Base-by-base conservation (phyloP, 2,113 vertebrate genomes). In the Alouatta palliata region DNA sequence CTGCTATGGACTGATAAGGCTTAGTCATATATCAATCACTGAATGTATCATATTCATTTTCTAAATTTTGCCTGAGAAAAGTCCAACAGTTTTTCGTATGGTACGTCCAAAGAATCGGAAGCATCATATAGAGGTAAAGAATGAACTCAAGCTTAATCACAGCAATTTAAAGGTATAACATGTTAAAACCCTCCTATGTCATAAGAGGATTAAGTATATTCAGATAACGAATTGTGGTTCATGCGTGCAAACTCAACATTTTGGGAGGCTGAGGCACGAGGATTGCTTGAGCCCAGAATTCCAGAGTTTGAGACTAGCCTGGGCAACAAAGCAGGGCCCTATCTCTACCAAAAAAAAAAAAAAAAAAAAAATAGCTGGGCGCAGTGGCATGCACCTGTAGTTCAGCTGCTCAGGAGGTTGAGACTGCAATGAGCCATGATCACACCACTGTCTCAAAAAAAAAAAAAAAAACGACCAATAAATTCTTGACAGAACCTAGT, bases 111-210 rank as follows among this genome's bases (percentile, higher is more conserved):
- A 87, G 81, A 70, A 71, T 80, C 56, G 54, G 35, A 96, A 77
- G 20, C 23, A 54, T 12, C 6, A 92, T 8, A 73, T 17, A 89
- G 16, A 76, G 49, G 14, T n/a, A 83, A 96, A 85, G 64, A 71
- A 79, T 35, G 35, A 70, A 70, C 45, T 43, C 43, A 27, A 32
- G 37, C 17, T 92, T 52, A 45, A 8, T 14, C 10, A 61, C 10
- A 81, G n/a, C 66, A 84, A 89, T 68, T 83, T 96, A 92, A 90
- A 95, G 40, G 6, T 64, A 71, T 27, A 77, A 73, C 20, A 52
- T 37, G 3, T 40, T 89, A 91, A 96, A 80, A 68, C 30, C n/a
- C 19, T 68, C 47, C 43, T 37, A 43, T 70, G 43, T 70, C 45
- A 37, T 35, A 88, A 95, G 68, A 91, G 54, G 85, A 94, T 96